A percentile compares a stretch with the other conserved stretches of the same genome.
phyloP scores from a whole-genome alignment of 2,797 vertebrate genomes.

The Chrysocyon brachyurus region DNA sequence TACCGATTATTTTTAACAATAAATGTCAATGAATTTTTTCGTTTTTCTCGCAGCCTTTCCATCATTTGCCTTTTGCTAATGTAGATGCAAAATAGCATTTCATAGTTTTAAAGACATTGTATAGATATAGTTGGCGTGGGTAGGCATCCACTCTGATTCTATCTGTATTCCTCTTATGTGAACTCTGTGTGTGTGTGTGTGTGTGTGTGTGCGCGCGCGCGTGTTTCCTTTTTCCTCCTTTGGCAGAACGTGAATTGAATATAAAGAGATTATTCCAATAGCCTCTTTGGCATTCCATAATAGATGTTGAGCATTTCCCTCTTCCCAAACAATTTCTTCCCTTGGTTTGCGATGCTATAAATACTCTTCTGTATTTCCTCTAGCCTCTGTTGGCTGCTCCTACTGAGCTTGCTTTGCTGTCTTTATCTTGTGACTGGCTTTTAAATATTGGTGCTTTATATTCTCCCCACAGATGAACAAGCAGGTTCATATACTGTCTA shows the following conservation, averaged over 20 bases:
- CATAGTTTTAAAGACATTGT: background rate
- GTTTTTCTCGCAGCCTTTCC: conserved; percentile 32
- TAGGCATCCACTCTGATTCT: background rate
- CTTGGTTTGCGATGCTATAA: background rate
- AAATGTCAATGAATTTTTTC: background rate
- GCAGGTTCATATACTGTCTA: background rate
- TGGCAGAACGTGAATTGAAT: background rate
- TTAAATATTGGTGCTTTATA: background rate
- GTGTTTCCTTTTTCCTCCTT: background rate
- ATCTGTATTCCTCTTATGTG: background rate
- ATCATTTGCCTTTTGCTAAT: conserved; percentile 42
- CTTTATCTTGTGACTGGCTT: conserved; percentile 11
- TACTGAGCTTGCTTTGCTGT: background rate
- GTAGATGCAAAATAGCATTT: background rate
- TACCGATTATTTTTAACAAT: conserved; percentile 44
- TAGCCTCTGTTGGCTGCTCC: background rate
- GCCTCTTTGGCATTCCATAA: conserved; percentile 9
- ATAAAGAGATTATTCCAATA: conserved; percentile 5
- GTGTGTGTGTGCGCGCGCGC: background rate
- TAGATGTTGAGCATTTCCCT: background rate
- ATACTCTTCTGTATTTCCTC: background rate
- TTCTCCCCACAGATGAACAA: background rate
- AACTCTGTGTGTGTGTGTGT: background rate
- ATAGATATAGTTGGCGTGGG: background rate
- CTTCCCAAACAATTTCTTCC: conserved; percentile 20